Evolutionary conservation across 2,113 vertebrate species (phyloP), one percentile per base, ranked within the genome.

Genomic region (Bubo bubo): DNA sequence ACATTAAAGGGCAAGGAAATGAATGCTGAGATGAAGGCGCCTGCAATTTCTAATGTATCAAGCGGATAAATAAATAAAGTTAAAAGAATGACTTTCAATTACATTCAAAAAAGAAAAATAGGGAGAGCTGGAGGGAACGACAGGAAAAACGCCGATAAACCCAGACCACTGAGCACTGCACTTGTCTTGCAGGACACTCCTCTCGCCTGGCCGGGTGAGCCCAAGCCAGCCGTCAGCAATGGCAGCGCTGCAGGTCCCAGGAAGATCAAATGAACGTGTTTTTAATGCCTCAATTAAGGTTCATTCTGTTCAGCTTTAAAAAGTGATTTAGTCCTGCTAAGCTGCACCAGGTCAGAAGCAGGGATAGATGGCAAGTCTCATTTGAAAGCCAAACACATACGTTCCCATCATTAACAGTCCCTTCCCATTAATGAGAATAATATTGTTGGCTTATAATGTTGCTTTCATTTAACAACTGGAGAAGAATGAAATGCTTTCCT

Each of bases 231-330:
- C 35, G 5, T 23, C 45, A 62, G 91, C 92, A 73, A 50, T 7
- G 20, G 59, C 68, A 83, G 86, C 91, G 92, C 52, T 59, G 52
- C 3, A 10, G 77, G 88, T 87, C 96, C 95, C 37, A 26, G 90
- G 45, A 90, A 95, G 77, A 97, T 89, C 91, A 93, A 43, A 88
- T 63, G 68, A 79, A 63, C 12, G 2, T 2, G 58, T 24, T 59
- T 96, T 97, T 97, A 94, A 97, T 96, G 94, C 73, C 91, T 97
- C 97, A 97, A 97, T 98, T 98, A 97, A 92, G 28, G 72, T 88
- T 96, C 90, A 23, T 89, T 80, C 94, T 94, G 91, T 88, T 95
- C 89, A 67, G 66, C 55, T 96, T 97, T 95, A 94, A 91, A 95
- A 97, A 93, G 76, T 24, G 73, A 77, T 91, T 97, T 96, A 97